Evolutionary conservation across 2,888 invertebrate genomes (phyloP).

Genomic region (Phyto melanocephala): DNA sequence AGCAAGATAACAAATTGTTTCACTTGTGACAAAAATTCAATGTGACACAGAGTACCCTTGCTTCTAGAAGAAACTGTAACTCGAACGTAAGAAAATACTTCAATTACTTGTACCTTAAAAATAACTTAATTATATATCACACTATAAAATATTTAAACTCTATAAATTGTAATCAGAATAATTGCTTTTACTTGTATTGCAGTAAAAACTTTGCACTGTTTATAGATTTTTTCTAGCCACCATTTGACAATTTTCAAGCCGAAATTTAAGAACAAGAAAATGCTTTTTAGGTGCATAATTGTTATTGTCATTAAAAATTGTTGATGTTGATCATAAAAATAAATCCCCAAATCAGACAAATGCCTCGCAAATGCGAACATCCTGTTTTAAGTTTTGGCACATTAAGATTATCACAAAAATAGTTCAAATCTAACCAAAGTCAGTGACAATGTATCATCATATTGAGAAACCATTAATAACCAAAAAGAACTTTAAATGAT

Average conservation of each 20-base stretch:
- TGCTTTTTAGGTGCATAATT: conserved; percentile 59
- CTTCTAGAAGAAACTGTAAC: no score
- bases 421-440: no score
- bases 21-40: conserved; percentile 35
- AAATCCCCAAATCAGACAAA: no score
- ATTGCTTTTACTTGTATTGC: background rate
- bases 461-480: no score
- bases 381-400: background rate
- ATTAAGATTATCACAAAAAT: no score
- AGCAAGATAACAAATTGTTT: conserved; percentile 52
- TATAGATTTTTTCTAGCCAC: conserved; percentile 27
- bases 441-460: no score
- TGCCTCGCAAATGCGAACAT: background rate
- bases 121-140: no score
- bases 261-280: conserved; percentile 33
- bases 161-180: conserved; percentile 53
- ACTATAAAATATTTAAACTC: background rate
- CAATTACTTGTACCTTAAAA: no score
- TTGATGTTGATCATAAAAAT: no score
- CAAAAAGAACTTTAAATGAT: no score
- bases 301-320: no score
- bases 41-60: conserved; percentile 65
- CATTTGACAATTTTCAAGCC: conserved; percentile 50
- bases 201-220: conserved; percentile 29
- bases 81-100: no score